phyloP scores from a whole-genome alignment of 2,113 vertebrate genomes.

The Egretta garzetta region DNA sequence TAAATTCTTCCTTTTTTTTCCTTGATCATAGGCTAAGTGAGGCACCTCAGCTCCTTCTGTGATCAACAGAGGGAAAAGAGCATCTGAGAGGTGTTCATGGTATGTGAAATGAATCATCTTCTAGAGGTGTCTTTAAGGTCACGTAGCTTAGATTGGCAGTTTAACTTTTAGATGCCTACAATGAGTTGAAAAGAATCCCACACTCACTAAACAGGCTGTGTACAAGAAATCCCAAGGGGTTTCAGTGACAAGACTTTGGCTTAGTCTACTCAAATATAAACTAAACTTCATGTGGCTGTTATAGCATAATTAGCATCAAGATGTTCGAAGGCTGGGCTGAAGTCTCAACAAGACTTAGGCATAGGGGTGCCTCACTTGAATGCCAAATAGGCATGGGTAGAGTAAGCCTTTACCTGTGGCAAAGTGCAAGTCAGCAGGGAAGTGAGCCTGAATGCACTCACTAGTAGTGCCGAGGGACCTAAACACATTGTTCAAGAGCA shows the following conservation, averaged over 20 bases:
- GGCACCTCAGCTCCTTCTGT: background rate
- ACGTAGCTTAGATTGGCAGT: background rate
- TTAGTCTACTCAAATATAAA: background rate
- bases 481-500: accelerated
- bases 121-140: background rate
- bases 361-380: background rate
- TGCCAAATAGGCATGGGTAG: background rate
- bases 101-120: background rate
- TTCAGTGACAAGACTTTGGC: background rate
- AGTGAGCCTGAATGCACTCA: background rate
- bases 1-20: background rate
- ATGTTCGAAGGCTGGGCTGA: accelerated
- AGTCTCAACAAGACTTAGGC: background rate
- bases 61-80: background rate
- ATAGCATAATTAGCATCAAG: background rate
- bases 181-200: background rate
- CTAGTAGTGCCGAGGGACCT: background rate
- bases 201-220: background rate
- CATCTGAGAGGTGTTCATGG: background rate
- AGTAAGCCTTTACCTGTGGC: background rate
- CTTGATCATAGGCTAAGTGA: background rate
- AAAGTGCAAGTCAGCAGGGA: background rate
- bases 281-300: background rate
- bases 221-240: background rate
- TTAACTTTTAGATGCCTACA: background rate